Evolutionary conservation across 1,140 invertebrate species (phyloP), one percentile per base, ranked within the genome.

Genomic region (Zophobas morio): DNA sequence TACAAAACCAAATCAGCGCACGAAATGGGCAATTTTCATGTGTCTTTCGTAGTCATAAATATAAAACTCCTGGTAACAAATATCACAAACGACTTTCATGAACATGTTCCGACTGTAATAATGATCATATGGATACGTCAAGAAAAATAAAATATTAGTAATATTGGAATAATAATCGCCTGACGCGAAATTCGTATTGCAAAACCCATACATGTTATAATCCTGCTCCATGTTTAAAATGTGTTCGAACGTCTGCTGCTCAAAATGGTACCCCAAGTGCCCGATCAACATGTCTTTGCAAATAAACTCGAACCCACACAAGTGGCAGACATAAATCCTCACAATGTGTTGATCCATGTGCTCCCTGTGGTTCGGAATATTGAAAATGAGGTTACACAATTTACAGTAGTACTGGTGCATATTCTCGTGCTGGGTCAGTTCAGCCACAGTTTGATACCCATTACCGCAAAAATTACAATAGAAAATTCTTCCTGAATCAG

Each of bases 171-270:
- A 4, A 20, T 72, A 53, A 72, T 72, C 49, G 20, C 54, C 39
- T 3, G 47, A 36, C 1, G 46, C 5, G 35, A 73, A 54, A 20
- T 39, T 42, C 8, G 53, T 36, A 42, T 39, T 73, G 46, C 49
- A 56, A 56, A 73, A 73, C 4, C 37, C 33, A 4, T 53, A 53
- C 49, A 54, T 39, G 20, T 73, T 73, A 3, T 73, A 73, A 49
- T 73, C 71, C 47, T 53, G 49, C 35, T 73, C 71, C 71, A 73
- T 73, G 5, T 73, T 39, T 20, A 73, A 36, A 6, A 73, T 39
- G 40, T 73, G 40, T 6, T 42, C 49, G n/a, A 73, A 56, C 6
- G 54, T 56, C 32, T 73, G 71, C 51, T 73, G 71, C 34, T 73
- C 71, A 20, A 73, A 73, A 56, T 73, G 71, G 3, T 73, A 56